These are phyloP conservation scores for Halcyon smyrnensis DNA, from an alignment of 2,797 vertebrate genomes.

Conservation along the genomic window DNA sequence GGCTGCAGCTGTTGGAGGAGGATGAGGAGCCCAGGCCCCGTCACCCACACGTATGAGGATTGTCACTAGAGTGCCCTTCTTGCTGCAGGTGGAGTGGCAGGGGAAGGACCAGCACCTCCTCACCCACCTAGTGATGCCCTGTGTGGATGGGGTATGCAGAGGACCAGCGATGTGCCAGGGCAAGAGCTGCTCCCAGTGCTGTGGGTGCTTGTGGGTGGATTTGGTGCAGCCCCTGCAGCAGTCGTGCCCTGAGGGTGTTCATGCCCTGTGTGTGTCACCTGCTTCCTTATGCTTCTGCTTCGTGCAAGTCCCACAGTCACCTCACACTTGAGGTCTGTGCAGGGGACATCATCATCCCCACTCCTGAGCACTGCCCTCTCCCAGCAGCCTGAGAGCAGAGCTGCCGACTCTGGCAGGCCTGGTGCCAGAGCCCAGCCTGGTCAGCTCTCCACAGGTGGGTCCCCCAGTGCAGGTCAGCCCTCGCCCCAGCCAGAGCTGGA, in stretches of 20 bases:
- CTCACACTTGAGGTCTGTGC: fast-evolving
- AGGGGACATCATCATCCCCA: fast-evolving
- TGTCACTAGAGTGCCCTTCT: background rate
- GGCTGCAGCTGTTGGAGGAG: background rate
- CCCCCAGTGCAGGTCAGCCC: background rate
- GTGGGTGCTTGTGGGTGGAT: fast-evolving
- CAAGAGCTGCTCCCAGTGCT: fast-evolving
- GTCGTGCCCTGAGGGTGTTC: fast-evolving
- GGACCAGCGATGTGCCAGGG: background rate
- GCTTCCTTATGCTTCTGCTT: background rate
- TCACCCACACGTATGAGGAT: fast-evolving
- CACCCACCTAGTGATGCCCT: fast-evolving
- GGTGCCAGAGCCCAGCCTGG: fast-evolving
- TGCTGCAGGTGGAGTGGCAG: background rate
- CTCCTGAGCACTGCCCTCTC: background rate
- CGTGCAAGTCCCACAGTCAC: background rate
- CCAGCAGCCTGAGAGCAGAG: background rate
- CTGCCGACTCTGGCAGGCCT: fast-evolving
- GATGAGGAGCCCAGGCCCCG: background rate
- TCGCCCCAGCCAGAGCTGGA: fast-evolving
- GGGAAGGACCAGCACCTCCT: background rate
- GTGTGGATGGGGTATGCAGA: background rate
- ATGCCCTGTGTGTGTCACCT: background rate
- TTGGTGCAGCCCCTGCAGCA: background rate
- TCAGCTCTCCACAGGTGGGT: fast-evolving